Evolutionary conservation across 2,888 invertebrate species (phyloP), one percentile per base, ranked within the genome.

Genomic region (Drosophila putrida): DNA sequence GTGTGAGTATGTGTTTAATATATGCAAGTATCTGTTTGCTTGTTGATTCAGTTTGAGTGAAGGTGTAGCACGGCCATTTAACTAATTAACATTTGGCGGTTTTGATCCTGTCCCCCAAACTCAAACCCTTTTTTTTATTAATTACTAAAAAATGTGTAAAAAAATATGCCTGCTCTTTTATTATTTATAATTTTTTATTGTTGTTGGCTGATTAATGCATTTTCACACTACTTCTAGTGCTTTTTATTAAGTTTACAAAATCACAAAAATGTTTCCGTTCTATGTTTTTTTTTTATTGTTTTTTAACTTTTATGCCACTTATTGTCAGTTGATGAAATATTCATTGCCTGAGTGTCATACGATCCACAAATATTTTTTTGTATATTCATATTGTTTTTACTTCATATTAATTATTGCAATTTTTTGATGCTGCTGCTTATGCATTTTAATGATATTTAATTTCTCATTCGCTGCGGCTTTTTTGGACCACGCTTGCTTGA

Each of bases 61-160:
- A 71, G 66, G 66, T 67, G 72, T 87, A 87, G 82, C 77, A 77
- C 59, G 86, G 65, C 88, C 82, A 82, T 89, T 90, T 81, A 90
- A 90, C 90, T 90, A 90, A 90, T 91, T 91, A 90, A 90, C 84
- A 90, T 90, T 90, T 90, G 84, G 88, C 76, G 90, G 90, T 90
- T 73, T 71, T 49, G 61, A 38, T 28, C 36, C 60, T 49, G 55
- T 55, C 25, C 46, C 10, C 46, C 55, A 25, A 47, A 10, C 58
- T 51, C 68, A 39, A 44, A 47, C 79, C 59, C 59, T 41, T 58
- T 28, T 50, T 69, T 49, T 64, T 73, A 41, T 72, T 87, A 80
- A 82, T 84, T 84, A 82, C 82, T 82, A 75, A 89, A 89, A 85
- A 85, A 78, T 88, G 73, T 76, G 67, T 81, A 73, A 83, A 65